A percentile compares a stretch with the other conserved stretches of the same genome.
Conservation (phyloP, 30 jellyfish, hydroid and myxozoan genomes). For the Turritopsis dohrnii region DNA sequence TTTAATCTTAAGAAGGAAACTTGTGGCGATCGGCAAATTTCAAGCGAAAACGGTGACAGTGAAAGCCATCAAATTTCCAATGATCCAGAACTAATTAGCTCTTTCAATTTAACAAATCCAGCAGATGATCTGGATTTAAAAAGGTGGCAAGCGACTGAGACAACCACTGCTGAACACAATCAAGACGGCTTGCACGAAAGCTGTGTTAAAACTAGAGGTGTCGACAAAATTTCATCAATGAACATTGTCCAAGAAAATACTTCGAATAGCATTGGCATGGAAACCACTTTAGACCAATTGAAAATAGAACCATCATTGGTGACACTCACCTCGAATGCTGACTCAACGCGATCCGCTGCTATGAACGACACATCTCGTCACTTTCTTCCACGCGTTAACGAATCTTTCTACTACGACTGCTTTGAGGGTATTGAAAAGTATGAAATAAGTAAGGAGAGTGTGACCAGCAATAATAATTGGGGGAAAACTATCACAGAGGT, state of each 20-base stretch:
- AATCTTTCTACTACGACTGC: background rate
- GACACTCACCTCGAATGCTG: background rate
- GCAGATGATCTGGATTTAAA: background rate
- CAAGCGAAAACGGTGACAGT: background rate
- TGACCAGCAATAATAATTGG: background rate
- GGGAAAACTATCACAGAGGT: background rate
- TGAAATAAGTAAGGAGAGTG: background rate
- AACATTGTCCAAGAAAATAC: background rate
- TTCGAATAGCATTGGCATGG: background rate
- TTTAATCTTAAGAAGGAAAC: background rate
- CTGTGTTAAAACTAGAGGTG: background rate
- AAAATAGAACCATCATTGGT: background rate
- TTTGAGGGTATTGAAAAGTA: background rate
- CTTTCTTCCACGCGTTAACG: slow-evolving; percentile 5
- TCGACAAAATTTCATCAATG: background rate
- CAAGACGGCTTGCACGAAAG: background rate
- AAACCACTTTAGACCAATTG: background rate
- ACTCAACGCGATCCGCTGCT: background rate
- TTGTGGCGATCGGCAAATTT: background rate
- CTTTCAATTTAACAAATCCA: background rate
- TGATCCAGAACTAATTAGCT: background rate
- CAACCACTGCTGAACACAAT: background rate
- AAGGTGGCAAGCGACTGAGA: background rate
- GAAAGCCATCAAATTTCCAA: background rate
- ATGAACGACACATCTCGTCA: background rate